These are phyloP conservation scores for Priapulus caudatus DNA, from an alignment of 2,888 invertebrate species.

Conservation along the genomic window DNA sequence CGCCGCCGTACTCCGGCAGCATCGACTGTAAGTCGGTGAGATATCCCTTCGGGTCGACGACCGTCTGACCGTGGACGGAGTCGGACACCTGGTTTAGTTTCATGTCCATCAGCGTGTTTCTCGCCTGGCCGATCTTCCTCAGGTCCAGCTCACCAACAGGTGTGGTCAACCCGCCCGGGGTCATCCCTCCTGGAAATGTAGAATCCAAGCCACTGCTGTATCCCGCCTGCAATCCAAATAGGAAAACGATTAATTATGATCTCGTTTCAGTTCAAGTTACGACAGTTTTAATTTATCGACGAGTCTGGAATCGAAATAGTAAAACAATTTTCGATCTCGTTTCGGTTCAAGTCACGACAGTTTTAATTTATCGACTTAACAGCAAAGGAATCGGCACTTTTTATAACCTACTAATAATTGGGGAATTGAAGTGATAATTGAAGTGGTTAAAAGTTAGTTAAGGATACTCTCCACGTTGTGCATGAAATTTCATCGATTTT, in stretches of 20 bases:
- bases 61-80: conserved; percentile 96
- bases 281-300: no score
- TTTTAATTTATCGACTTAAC: no score
- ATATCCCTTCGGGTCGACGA: conserved; percentile 98
- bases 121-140: conserved; percentile 94
- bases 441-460: no score
- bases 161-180: conserved; percentile 39
- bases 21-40: conserved; percentile 98
- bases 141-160: conserved; percentile 69
- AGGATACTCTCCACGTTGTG: no score
- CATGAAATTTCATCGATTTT: no score
- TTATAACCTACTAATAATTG: no score
- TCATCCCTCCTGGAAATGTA: conserved; percentile 25
- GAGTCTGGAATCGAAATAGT: no score
- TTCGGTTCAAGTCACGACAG: no score
- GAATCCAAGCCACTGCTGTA: conserved; percentile 14
- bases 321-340: no score
- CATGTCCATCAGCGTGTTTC: conserved; percentile 98
- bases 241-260: conserved; percentile 6
- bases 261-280: conserved; percentile 31
- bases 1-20: conserved; percentile 96
- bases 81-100: conserved; percentile 94
- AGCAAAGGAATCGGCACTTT: no score
- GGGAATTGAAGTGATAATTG: no score
- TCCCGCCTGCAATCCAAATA: no score